phyloP scores from a whole-genome alignment of 2,888 invertebrate genomes.

The Synergus umbraculus region DNA sequence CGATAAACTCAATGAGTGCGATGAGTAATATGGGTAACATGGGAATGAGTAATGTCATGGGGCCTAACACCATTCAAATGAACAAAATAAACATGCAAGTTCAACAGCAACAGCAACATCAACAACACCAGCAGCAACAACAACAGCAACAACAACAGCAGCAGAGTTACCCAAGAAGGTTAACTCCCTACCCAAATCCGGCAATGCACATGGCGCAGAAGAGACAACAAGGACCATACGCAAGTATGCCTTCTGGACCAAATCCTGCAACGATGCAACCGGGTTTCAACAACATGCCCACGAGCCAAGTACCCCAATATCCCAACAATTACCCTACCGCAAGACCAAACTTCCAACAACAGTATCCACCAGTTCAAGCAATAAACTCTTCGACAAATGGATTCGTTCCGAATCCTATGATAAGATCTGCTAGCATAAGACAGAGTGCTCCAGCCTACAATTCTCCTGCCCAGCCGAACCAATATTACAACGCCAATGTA shows the following conservation, averaged over 20 bases:
- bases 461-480: constrained; percentile 60
- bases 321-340: constrained; percentile 65
- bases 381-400: constrained; percentile 74
- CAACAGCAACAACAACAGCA: constrained; percentile 51
- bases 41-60: constrained; percentile 85
- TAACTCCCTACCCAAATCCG: constrained; percentile 91
- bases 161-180: constrained; percentile 81
- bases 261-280: constrained; percentile 77
- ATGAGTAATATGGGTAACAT: constrained; percentile 77
- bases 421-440: constrained; percentile 77
- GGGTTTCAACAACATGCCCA: constrained; percentile 77
- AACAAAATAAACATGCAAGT: constrained; percentile 87
- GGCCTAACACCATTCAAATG: constrained; percentile 79
- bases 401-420: constrained; percentile 37
- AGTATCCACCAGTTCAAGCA: constrained; percentile 64
- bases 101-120: constrained; percentile 68
- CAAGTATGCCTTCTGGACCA: constrained; percentile 73
- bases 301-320: constrained; percentile 59
- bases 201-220: constrained; percentile 92
- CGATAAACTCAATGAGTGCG: constrained; percentile 78
- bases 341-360: constrained; percentile 81
- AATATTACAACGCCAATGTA: constrained; percentile 56
- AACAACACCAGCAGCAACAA: constrained; percentile 46
- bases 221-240: constrained; percentile 78
- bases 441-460: constrained; percentile 82